These are phyloP conservation scores for Drosophila lowei DNA, from an alignment of 1,140 invertebrate species.

Conservation along the genomic window DNA sequence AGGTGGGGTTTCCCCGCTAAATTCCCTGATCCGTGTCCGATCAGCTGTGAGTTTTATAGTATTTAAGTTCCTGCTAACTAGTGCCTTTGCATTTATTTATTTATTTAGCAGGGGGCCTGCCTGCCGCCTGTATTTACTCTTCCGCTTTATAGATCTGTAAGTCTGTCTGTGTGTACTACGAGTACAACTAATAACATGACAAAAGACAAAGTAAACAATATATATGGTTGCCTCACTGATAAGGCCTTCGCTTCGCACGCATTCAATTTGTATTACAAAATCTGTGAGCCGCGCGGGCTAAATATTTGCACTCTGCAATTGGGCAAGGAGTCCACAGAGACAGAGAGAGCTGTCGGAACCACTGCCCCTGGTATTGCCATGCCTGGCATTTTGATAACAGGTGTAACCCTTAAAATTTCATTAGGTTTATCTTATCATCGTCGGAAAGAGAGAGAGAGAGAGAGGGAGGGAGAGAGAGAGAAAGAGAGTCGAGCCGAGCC, in stretches of 20 bases:
- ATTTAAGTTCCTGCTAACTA: slow-evolving; percentile 31
- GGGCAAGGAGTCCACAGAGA: slow-evolving; percentile 8
- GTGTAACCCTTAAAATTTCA: slow-evolving; percentile 75
- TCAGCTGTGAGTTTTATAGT: slow-evolving; percentile 33
- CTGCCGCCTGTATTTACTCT: slow-evolving; percentile 7
- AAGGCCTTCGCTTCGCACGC: slow-evolving; percentile 2
- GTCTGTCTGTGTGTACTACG: background rate
- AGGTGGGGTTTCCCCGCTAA: background rate
- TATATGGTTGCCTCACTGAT: slow-evolving; percentile 20
- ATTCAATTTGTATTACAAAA: slow-evolving; percentile 50
- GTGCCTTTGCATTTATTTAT: slow-evolving; percentile 14
- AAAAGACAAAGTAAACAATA: slow-evolving; percentile 31
- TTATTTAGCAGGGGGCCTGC: slow-evolving; percentile 17
- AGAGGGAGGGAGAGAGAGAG: no score
- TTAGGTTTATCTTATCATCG: slow-evolving; percentile 71
- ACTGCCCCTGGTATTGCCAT: background rate
- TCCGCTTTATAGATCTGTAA: slow-evolving; percentile 24
- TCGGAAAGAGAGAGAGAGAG: slow-evolving; percentile 21
- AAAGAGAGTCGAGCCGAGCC: no score
- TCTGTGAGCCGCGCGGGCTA: slow-evolving; percentile 4
- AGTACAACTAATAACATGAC: slow-evolving; percentile 9
- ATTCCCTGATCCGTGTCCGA: slow-evolving; percentile 3
- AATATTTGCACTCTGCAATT: slow-evolving; percentile 46
- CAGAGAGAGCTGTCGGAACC: no score
- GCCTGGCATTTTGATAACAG: slow-evolving; percentile 55